Evolutionary conservation across 2,888 invertebrate genomes (phyloP).

Genomic region (Cerceris rybyensis): DNA sequence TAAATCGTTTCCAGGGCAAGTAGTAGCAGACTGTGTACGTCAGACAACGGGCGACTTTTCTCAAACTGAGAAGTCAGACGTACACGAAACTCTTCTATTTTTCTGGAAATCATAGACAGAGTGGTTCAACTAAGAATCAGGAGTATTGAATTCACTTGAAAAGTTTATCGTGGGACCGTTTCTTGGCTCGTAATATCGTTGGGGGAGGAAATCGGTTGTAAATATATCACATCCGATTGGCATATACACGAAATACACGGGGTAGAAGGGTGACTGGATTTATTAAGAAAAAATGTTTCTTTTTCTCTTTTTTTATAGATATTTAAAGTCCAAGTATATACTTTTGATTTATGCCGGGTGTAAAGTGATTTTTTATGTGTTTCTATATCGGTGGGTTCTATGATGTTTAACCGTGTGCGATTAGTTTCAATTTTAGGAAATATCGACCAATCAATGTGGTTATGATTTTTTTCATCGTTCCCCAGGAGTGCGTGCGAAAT

Average conservation of each 20-base stretch:
- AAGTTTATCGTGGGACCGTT: conserved; percentile 41
- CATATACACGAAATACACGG: background rate
- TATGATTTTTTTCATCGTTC: too few species aligned
- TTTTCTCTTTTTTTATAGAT: background rate
- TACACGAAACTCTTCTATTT: conserved; percentile 44
- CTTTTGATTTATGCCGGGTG: too few species aligned
- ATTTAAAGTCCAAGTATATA: too few species aligned
- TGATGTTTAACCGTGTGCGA: too few species aligned
- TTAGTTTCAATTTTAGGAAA: too few species aligned
- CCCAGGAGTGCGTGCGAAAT: too few species aligned
- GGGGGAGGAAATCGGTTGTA: conserved; percentile 19
- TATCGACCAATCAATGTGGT: too few species aligned
- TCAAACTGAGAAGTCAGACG: conserved; percentile 46
- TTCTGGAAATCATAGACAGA: conserved; percentile 27
- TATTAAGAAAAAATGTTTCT: background rate
- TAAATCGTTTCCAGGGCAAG: conserved; percentile 49
- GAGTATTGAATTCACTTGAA: conserved; percentile 53
- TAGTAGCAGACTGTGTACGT: conserved; percentile 43
- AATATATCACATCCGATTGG: conserved; percentile 50
- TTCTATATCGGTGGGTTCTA: too few species aligned
- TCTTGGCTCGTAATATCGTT: conserved; percentile 29
- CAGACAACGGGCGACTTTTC: conserved; percentile 37
- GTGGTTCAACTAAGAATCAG: conserved; percentile 30
- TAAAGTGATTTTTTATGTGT: too few species aligned
- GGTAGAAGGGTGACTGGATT: background rate